These are phyloP conservation scores for Corythoichthys intestinalis DNA, from an alignment of 2,113 vertebrate species.

Conservation along the genomic window DNA sequence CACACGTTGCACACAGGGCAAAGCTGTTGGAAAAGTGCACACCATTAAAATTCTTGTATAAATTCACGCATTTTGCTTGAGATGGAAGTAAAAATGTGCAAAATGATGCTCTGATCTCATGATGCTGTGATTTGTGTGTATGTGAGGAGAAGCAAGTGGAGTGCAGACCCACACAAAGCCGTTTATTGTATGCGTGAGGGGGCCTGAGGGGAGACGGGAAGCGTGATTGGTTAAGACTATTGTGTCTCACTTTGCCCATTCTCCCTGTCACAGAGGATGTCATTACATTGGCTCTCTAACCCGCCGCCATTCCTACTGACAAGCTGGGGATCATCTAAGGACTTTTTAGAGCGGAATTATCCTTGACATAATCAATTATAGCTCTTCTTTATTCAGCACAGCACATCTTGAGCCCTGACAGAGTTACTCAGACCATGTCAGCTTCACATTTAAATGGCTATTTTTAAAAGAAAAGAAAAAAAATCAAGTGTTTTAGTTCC, in stretches of 20 bases:
- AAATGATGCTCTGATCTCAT: constrained; percentile 40
- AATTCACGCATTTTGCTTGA: constrained; percentile 11
- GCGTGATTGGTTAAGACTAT: constrained; percentile 73
- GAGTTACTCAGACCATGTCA: neutral
- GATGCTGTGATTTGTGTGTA: constrained; percentile 32
- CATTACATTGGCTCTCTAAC: constrained; percentile 51
- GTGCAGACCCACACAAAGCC: constrained; percentile 67
- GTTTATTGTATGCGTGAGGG: constrained; percentile 62
- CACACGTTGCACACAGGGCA: constrained; percentile 8
- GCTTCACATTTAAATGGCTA: neutral
- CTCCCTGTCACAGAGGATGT: constrained; percentile 62
- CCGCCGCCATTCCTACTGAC: constrained; percentile 21
- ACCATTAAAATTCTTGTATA: constrained; percentile 13
- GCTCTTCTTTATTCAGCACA: constrained; percentile 9
- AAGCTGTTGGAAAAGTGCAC: constrained; percentile 19
- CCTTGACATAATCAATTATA: constrained; percentile 2
- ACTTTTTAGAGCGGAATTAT: constrained; percentile 32
- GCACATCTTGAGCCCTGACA: constrained; percentile 3
- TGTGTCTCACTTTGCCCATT: constrained; percentile 69
- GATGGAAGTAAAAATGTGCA: constrained; percentile 38
- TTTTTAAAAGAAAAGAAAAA: neutral
- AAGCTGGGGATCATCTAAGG: constrained; percentile 52
- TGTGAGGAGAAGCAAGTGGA: constrained; percentile 51
- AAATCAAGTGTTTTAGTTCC: neutral
- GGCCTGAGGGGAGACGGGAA: constrained; percentile 60